Conservation (phyloP, 2,113 vertebrate species). For the Apodemus sylvaticus region DNA sequence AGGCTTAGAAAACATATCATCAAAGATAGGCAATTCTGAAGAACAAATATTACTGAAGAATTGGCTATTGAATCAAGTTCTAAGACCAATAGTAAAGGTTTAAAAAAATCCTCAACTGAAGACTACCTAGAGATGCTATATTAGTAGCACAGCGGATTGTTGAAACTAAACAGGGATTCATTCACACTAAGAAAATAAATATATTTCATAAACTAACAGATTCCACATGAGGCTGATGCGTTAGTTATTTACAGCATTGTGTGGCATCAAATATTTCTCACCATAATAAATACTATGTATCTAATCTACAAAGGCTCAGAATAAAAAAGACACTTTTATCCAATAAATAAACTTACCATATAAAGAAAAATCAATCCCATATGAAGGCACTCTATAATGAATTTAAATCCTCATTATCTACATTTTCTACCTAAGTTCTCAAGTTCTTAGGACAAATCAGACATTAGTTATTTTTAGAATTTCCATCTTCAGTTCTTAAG, state of each 20-base stretch:
- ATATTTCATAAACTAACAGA: background rate
- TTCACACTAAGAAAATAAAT: background rate
- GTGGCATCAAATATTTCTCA: slow-evolving; percentile 41
- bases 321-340: background rate
- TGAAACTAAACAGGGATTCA: background rate
- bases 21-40: background rate
- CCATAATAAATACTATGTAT: slow-evolving; percentile 42
- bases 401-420: slow-evolving; percentile 36
- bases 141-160: background rate
- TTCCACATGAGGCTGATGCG: background rate
- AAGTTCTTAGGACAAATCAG: background rate
- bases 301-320: slow-evolving; percentile 10
- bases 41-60: background rate
- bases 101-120: background rate
- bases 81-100: background rate
- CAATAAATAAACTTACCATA: slow-evolving; percentile 46
- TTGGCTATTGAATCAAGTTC: background rate
- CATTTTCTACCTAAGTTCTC: background rate
- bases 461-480: background rate
- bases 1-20: background rate
- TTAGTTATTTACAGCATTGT: slow-evolving; percentile 12
- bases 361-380: slow-evolving; percentile 14
- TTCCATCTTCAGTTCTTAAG: background rate
- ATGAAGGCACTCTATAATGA: background rate
- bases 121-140: background rate